A percentile compares a stretch with the other conserved stretches of the same genome.
These are phyloP conservation scores for Drosophila busckii DNA, from an alignment of 1,140 invertebrate genomes.

Conservation along the genomic window DNA sequence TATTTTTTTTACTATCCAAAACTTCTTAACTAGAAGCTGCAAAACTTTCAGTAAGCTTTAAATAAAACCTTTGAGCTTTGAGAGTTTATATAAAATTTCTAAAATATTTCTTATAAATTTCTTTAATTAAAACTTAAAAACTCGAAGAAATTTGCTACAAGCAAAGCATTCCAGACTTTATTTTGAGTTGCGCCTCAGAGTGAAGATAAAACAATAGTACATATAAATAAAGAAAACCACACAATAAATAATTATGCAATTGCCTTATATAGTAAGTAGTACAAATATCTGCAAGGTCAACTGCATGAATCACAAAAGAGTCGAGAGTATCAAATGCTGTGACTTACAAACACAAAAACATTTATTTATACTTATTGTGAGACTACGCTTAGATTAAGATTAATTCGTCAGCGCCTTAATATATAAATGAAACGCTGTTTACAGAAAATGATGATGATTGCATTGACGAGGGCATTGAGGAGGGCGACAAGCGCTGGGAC, in stretches of 20 bases:
- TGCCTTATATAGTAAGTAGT: neutral
- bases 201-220: neutral
- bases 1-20: no score
- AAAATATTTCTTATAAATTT: no score
- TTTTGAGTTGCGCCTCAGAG: no score
- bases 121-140: no score
- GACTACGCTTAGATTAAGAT: constrained; percentile 4
- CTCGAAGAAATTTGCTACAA: neutral
- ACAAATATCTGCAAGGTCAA: constrained; percentile 16
- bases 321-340: neutral
- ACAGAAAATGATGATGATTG: constrained; percentile 92
- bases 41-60: no score
- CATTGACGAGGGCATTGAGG: constrained; percentile 92
- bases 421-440: constrained; percentile 1
- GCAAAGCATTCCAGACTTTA: no score
- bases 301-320: constrained; percentile 18
- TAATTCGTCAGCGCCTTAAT: constrained; percentile 21
- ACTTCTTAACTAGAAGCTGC: no score
- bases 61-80: neutral
- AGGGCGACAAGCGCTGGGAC: constrained; percentile 77
- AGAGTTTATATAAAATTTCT: no score
- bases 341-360: neutral
- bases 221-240: neutral
- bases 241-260: constrained; percentile 15
- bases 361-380: constrained; percentile 10